These are phyloP conservation scores for Vimba vimba DNA, from an alignment of 2,113 vertebrate genomes.

Conservation along the genomic window DNA sequence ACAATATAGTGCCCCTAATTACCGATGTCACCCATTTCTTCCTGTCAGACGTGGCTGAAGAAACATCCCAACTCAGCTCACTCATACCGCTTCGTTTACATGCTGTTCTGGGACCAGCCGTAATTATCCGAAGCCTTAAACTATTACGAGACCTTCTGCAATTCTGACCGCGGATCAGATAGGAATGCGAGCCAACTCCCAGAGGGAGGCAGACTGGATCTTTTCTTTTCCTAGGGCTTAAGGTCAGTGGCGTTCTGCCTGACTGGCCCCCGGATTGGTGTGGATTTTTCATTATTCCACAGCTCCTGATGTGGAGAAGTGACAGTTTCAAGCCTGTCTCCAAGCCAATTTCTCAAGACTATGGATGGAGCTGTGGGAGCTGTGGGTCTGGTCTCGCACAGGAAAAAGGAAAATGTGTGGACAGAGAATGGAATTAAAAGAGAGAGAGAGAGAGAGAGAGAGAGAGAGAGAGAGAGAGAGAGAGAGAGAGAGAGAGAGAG, in stretches of 20 bases:
- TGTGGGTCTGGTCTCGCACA: background rate
- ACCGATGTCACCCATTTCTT: conserved; percentile 25
- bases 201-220: background rate
- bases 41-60: conserved; percentile 25
- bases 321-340: conserved; percentile 58
- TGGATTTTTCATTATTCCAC: conserved; percentile 70
- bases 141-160: conserved; percentile 14
- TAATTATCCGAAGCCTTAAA: conserved; percentile 24
- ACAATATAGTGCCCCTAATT: conserved; percentile 46
- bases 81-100: conserved; percentile 3
- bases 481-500: conserved; percentile 45
- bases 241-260: conserved; percentile 40
- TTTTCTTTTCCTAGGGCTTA: conserved; percentile 23
- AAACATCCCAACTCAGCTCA: background rate
- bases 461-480: conserved; percentile 28
- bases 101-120: background rate
- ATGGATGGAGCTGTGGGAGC: conserved; percentile 4
- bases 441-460: conserved; percentile 38
- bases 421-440: conserved; percentile 19
- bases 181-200: conserved; percentile 3
- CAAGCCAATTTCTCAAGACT: conserved; percentile 51
- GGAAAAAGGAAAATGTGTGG: conserved; percentile 6
- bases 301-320: conserved; percentile 65
- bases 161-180: conserved; percentile 24
- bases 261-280: conserved; percentile 39